Percentiles rank a stretch among this genome's conserved stretches.
Evolutionary conservation across 2,113 vertebrate species (phyloP).

Genomic region (Bettongia penicillata): DNA sequence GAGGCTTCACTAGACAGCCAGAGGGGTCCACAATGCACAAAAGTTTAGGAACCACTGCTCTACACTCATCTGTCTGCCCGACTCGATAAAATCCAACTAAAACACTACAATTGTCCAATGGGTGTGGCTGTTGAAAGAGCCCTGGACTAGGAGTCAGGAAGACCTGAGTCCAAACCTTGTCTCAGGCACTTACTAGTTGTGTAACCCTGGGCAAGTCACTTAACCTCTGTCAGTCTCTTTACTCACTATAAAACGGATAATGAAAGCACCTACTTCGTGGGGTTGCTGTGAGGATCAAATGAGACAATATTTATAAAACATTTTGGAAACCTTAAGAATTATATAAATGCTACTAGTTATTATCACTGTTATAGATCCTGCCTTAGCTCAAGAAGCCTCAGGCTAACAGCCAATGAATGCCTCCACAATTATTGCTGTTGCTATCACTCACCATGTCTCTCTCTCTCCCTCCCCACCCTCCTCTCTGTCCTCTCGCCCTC

Average conservation of each 20-base stretch:
- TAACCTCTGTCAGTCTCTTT: neutral
- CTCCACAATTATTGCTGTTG: neutral
- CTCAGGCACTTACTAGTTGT: neutral
- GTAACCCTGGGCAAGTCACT: neutral
- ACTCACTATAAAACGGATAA: neutral
- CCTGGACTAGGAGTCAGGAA: neutral
- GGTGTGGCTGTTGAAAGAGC: neutral
- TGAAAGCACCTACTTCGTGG: neutral
- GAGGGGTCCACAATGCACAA: neutral
- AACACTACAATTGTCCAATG: neutral
- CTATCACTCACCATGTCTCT: neutral
- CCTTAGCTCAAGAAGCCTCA: neutral
- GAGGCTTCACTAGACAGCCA: neutral
- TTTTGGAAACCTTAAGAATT: neutral
- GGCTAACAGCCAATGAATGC: neutral
- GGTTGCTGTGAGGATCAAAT: neutral
- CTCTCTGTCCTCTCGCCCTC: no score
- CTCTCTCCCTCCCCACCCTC: no score
- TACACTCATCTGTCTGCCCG: neutral
- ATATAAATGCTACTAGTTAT: neutral
- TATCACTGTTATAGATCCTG: neutral
- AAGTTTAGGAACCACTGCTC: neutral
- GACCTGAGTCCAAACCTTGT: neutral
- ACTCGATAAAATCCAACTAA: neutral
- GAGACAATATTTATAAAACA: neutral